Evolutionary conservation across 2,888 invertebrate species (phyloP).

Genomic region (Abrostola tripartita): DNA sequence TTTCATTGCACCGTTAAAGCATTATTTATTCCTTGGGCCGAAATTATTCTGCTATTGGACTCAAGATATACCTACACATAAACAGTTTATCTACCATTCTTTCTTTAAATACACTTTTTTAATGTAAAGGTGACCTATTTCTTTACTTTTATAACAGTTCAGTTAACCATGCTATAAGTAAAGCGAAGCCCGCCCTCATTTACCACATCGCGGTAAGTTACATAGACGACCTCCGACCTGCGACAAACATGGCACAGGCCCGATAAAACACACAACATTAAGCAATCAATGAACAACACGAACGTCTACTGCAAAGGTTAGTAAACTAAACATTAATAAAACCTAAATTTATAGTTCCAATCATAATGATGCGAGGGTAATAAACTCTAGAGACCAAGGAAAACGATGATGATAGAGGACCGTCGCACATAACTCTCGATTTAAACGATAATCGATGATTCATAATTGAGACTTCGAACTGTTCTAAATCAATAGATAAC

Average conservation of each 20-base stretch:
- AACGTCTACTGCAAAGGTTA: slow-evolving; percentile 56
- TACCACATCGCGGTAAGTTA: slow-evolving; percentile 37
- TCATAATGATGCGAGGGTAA: slow-evolving; percentile 67
- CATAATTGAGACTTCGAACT: slow-evolving; percentile 83
- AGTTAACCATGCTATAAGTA: slow-evolving; percentile 32
- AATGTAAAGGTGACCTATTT: no score
- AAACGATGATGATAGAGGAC: slow-evolving; percentile 75
- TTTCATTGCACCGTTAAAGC: no score
- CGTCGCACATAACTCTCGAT: slow-evolving; percentile 77
- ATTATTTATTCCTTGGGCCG: no score
- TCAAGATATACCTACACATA: no score
- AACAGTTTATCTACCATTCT: no score
- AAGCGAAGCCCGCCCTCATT: slow-evolving; percentile 35
- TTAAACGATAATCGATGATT: slow-evolving; percentile 80
- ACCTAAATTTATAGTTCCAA: slow-evolving; percentile 59
- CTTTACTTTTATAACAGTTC: slow-evolving; percentile 5
- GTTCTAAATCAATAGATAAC: slow-evolving; percentile 84
- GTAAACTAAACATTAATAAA: slow-evolving; percentile 61
- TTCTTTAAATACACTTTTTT: no score
- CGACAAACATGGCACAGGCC: slow-evolving; percentile 42
- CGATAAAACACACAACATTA: slow-evolving; percentile 52
- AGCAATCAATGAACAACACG: slow-evolving; percentile 47
- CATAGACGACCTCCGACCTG: slow-evolving; percentile 46
- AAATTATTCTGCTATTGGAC: no score
- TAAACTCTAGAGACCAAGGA: slow-evolving; percentile 66